Evolutionary conservation across 2,113 vertebrate genomes (phyloP).

Genomic region (Anolis carolinensis): DNA sequence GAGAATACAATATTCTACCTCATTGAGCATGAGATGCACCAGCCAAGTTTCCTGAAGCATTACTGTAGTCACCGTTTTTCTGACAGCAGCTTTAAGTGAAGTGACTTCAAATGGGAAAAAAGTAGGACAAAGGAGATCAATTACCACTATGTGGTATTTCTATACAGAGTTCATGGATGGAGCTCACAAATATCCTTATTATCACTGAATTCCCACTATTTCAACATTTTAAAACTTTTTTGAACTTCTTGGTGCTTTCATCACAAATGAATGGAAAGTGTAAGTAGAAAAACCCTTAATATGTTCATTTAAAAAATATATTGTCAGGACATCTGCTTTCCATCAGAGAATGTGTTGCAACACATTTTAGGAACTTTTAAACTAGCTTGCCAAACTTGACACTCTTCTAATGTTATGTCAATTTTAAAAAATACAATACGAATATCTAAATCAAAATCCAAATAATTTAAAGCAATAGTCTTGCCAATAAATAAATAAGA

Average conservation of each 20-base stretch:
- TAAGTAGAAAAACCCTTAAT: slow-evolving; percentile 53
- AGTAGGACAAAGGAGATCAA: slow-evolving; percentile 58
- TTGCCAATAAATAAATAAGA: background rate
- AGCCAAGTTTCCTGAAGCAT: slow-evolving; percentile 52
- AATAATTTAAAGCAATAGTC: background rate
- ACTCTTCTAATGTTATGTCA: too few species aligned
- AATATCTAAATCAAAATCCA: background rate
- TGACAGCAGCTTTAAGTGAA: slow-evolving; percentile 55
- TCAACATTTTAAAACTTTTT: slow-evolving; percentile 55
- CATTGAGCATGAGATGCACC: slow-evolving; percentile 58
- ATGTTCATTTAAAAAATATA: slow-evolving; percentile 32
- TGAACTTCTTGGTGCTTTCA: slow-evolving; percentile 45
- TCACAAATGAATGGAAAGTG: slow-evolving; percentile 41
- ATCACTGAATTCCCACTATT: slow-evolving; percentile 50
- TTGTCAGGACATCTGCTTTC: background rate
- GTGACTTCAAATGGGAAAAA: slow-evolving; percentile 50
- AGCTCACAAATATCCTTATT: slow-evolving; percentile 61
- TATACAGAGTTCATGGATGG: slow-evolving; percentile 55
- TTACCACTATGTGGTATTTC: slow-evolving; percentile 50
- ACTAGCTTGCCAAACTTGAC: too few species aligned
- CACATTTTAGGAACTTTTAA: background rate
- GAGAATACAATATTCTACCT: slow-evolving; percentile 66
- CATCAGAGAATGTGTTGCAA: background rate
- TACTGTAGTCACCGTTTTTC: slow-evolving; percentile 61
- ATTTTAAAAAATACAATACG: background rate